These are phyloP conservation scores for Mohoua ochrocephala DNA, from an alignment of 2,113 vertebrate species.

Conservation along the genomic window DNA sequence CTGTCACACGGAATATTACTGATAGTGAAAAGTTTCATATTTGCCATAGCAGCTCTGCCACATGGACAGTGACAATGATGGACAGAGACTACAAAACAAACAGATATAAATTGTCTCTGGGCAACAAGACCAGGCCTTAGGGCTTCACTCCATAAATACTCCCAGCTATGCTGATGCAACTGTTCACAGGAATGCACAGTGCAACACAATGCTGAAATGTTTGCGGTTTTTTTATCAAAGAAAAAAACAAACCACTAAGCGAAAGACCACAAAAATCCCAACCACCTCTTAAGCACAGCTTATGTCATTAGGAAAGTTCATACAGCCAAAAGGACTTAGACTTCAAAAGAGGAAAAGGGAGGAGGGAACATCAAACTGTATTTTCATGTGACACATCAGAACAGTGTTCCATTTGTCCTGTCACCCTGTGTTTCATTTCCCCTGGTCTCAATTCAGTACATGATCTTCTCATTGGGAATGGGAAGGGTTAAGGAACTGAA, in stretches of 20 bases:
- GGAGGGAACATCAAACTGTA: neutral
- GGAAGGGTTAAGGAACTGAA: neutral
- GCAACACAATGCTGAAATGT: neutral
- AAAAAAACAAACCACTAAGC: neutral
- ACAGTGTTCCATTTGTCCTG: neutral
- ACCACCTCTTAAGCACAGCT: neutral
- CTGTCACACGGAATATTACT: neutral
- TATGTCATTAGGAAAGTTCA: neutral
- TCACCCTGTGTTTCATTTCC: neutral
- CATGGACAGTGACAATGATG: neutral
- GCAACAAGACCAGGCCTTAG: slow-evolving; percentile 14
- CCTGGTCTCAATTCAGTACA: neutral
- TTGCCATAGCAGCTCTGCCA: neutral
- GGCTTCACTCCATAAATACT: slow-evolving; percentile 24
- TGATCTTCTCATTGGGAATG: neutral
- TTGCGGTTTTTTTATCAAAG: neutral
- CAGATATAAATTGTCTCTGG: slow-evolving; percentile 28
- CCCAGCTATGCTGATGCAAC: slow-evolving; percentile 16
- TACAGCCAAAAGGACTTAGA: neutral
- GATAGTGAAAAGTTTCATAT: neutral
- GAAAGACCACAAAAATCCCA: neutral
- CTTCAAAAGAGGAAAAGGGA: neutral
- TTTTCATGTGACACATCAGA: neutral
- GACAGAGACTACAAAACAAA: neutral
- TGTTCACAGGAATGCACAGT: neutral